Base-by-base conservation (phyloP, 1,140 invertebrate genomes). In the Rhagoletis pomonella region DNA sequence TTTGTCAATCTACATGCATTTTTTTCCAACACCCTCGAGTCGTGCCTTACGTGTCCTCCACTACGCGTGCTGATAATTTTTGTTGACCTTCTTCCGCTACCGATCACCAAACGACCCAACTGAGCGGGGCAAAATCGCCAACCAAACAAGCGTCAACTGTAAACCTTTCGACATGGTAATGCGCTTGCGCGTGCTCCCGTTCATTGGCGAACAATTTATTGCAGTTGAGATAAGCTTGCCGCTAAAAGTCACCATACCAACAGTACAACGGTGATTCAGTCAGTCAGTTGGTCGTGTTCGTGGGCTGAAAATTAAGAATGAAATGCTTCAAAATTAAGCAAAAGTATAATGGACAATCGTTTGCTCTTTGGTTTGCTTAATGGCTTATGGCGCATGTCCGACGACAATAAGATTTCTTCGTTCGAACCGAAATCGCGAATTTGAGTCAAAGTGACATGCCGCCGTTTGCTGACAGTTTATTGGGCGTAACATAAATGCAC, bases 381-480 rank as follows among this genome's bases (percentile, higher is more conserved):
- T 73, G 4, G 69, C 42, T n/a, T 12, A 55, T 55, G 69, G 42
- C 69, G 69, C 69, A 73, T 73, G 69, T 73, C 14, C 44, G 69
- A 14, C 47, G 69, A 73, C 69, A 73, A 73, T 81, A 10, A 29
- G 73, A 81, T 81, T 55, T 81, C 47, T 47, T 55, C 73, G 17
- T 81, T 81, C 73, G 73, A 55, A n/a, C 73, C 44, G 73, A 58
- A 81, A 29, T 19, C 55, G 10, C 47, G 14, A 81, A 81, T 81
- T 12, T 55, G 19, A 81, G 73, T 81, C 73, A 81, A 81, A 81
- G 19, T 81, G 47, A 29, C 73, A 81, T 81, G 73, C 73, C 73
- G 47, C 73, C 73, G 29, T 81, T 81, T 81, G 73, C 73, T 81
- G 73, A 81, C 73, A 81, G 73, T 55, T 81, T 81, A 81, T 81